Evolutionary conservation across 30 jellyfish, hydroid and myxozoan genomes (phyloP).

Genomic region (Turritopsis rubra): DNA sequence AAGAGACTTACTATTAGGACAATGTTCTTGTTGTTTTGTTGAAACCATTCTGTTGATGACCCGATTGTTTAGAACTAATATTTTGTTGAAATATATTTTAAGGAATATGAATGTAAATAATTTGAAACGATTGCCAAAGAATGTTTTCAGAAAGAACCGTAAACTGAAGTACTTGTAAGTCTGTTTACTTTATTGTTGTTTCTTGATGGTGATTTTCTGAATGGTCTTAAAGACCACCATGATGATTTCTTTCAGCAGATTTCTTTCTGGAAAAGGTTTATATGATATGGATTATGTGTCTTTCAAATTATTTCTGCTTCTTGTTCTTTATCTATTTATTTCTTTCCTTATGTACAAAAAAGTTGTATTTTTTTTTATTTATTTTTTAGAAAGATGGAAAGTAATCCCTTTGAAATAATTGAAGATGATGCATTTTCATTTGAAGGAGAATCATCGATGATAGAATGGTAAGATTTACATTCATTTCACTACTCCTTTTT

Average conservation of each 20-base stretch:
- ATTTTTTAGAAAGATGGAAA: not conserved
- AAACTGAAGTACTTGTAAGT: not conserved
- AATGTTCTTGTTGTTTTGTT: not conserved
- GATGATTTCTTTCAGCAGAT: not conserved
- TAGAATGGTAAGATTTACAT: not conserved
- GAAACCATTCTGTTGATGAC: not conserved
- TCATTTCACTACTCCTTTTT: not conserved
- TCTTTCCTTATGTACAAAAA: not conserved
- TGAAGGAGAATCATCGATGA: not conserved
- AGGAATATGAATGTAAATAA: slow-evolving; percentile 2
- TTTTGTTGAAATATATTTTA: not conserved
- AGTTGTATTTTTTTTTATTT: no score
- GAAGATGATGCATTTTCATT: not conserved
- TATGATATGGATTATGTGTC: no score
- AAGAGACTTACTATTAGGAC: not conserved
- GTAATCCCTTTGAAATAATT: not conserved
- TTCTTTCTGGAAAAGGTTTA: no score
- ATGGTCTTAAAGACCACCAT: not conserved
- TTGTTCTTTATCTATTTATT: not conserved
- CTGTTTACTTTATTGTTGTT: not conserved
- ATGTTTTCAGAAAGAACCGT: slow-evolving; percentile 8
- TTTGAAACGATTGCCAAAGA: not conserved
- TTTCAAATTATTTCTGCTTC: no score
- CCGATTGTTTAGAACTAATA: not conserved
- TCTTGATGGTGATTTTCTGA: not conserved